phyloP scores from a whole-genome alignment of 2,113 vertebrate genomes.

The Tachysurus vachellii region DNA sequence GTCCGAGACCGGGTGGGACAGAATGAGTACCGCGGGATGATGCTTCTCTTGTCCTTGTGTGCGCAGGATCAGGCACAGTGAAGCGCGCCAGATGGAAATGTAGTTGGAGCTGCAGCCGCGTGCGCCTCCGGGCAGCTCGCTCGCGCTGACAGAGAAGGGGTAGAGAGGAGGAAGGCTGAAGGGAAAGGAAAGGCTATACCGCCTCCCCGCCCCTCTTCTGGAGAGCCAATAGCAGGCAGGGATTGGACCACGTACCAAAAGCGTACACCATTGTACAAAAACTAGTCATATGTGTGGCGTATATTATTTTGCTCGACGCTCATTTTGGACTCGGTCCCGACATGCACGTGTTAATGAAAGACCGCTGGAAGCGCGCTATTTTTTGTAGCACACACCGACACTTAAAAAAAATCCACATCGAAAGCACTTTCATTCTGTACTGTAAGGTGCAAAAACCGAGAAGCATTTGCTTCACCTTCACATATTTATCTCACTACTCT shows the following conservation, averaged over 20 bases:
- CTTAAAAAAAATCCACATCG: constrained; percentile 14
- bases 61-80: not conserved
- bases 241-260: constrained; percentile 10
- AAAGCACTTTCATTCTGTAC: constrained; percentile 76
- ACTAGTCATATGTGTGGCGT: not conserved
- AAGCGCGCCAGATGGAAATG: not conserved
- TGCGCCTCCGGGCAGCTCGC: constrained; percentile 63
- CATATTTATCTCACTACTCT: not conserved
- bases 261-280: not conserved
- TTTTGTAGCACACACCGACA: constrained; percentile 53
- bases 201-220: constrained; percentile 51
- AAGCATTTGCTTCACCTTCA: not conserved
- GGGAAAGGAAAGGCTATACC: constrained; percentile 39
- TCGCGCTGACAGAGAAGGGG: constrained; percentile 57
- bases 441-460: constrained; percentile 56
- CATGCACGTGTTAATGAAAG: constrained; percentile 70
- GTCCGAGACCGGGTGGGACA: too few species aligned
- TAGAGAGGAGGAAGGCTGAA: constrained; percentile 42
- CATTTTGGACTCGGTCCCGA: not conserved
- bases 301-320: not conserved
- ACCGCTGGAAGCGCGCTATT: constrained; percentile 72
- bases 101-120: constrained; percentile 57
- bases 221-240: constrained; percentile 65
- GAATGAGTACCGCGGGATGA: not conserved
- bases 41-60: not conserved